Base-by-base conservation (phyloP, 35 echinoderm and acorn worm species). In the Anneissia japonica region DNA sequence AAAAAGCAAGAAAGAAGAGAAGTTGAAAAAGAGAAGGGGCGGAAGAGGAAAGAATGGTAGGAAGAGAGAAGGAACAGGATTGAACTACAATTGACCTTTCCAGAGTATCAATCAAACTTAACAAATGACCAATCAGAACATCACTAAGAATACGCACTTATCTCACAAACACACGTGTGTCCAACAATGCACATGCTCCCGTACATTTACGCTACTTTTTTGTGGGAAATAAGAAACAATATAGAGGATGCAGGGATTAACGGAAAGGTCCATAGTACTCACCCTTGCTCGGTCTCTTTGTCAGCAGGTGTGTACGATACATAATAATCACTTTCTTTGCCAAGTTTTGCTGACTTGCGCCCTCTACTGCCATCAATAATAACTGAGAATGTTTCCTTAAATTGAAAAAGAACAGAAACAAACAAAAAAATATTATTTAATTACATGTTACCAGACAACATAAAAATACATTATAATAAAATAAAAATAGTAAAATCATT, bases 271-370 rank as follows among this genome's bases (percentile, higher is more conserved):
- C n/a, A n/a, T n/a, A n/a, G n/a, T n/a, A n/a, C n/a, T 9, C 26
- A 64, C 51, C 51, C 51, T 64, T 64, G 51, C 16, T 93, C 91
- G 5, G 82, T 90, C 55, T 90, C 83, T 72, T 74, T 82, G 36
- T 90, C 92, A 19, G 87, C 35, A 35, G 86, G 56, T 51, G 35
- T 51, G 46, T 93, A 79, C 28, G 87, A 81, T 26, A 92, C 84
- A 81, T 77, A 92, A 0, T 88, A 87, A 81, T 92, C 85, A 31
- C 87, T 73, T 35, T 88, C 90, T 46, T 86, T 46, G 35, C 77
- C 78, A 35, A 73, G 34, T 83, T 37, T 92, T 72, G 56, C 74
- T 78, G 33, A 84, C 73, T 38, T 76, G 29, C 74, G 46, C 46
- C 23, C 81, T 40, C 79, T 75, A 78, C 43, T 84, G 56, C 32